These are phyloP conservation scores for Crocuta crocuta DNA, from an alignment of 2,113 vertebrate species.

Conservation along the genomic window DNA sequence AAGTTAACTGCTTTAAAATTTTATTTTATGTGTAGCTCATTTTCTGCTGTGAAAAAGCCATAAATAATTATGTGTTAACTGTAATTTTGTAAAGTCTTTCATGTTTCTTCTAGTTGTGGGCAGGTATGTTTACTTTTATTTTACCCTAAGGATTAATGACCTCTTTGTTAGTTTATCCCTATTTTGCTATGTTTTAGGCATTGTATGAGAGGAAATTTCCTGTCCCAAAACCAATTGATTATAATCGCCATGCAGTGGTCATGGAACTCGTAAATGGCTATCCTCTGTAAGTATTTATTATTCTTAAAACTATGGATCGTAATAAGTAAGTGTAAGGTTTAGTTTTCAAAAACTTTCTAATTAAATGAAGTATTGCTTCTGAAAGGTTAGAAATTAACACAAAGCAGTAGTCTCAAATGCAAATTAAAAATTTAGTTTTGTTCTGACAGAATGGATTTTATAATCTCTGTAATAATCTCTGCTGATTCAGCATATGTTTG, in stretches of 20 bases:
- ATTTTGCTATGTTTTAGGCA: slow-evolving; percentile 85
- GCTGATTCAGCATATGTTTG: neutral
- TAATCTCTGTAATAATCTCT: too few species aligned
- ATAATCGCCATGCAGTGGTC: slow-evolving; percentile 96
- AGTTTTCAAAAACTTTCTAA: neutral
- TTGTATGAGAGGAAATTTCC: slow-evolving; percentile 96
- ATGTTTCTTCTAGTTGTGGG: neutral
- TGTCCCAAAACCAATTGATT: slow-evolving; percentile 97
- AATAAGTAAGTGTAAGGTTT: neutral
- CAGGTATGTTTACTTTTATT: slow-evolving; percentile 5
- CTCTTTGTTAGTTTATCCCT: neutral
- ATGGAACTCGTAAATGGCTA: slow-evolving; percentile 98
- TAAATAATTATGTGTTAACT: neutral
- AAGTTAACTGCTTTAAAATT: slow-evolving; percentile 28
- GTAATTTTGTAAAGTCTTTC: neutral
- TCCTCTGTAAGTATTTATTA: slow-evolving; percentile 93
- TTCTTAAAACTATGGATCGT: neutral
- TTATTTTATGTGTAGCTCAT: neutral
- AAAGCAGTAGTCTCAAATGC: neutral
- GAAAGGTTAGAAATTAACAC: neutral
- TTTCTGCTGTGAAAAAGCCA: neutral
- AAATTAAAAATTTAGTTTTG: slow-evolving; percentile 53
- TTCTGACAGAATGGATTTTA: neutral
- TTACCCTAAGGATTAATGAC: neutral
- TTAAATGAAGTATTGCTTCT: slow-evolving; percentile 13